Evolutionary conservation across 2,797 vertebrate genomes (phyloP).

Genomic region (Synanceia verrucosa): DNA sequence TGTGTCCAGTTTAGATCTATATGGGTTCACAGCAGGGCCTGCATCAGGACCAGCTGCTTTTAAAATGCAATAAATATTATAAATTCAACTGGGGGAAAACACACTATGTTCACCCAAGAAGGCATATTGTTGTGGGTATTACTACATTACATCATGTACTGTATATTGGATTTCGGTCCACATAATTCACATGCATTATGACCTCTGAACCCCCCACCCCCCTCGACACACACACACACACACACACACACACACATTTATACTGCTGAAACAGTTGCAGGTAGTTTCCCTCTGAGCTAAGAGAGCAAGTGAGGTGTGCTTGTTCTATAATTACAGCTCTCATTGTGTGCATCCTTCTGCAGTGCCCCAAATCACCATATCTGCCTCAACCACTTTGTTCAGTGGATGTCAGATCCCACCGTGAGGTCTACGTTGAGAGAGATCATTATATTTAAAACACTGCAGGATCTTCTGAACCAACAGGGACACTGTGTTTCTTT

Average conservation of each 20-base stretch:
- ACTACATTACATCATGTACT: not conserved
- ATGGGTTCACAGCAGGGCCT: not conserved
- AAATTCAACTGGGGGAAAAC: not conserved
- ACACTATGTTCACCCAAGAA: not conserved
- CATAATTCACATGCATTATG: not conserved
- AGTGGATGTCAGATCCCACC: slow-evolving; percentile 57
- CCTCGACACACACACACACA: not conserved
- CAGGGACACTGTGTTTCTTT: slow-evolving; percentile 40
- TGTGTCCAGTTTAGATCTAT: not conserved
- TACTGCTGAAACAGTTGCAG: slow-evolving; percentile 55
- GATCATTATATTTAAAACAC: slow-evolving; percentile 63
- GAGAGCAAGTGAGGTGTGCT: slow-evolving; percentile 40
- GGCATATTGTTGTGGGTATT: not conserved
- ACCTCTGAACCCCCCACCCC: not conserved
- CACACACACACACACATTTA: slow-evolving; percentile 10
- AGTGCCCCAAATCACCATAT: slow-evolving; percentile 41
- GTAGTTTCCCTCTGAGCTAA: slow-evolving; percentile 53
- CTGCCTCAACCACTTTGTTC: slow-evolving; percentile 67
- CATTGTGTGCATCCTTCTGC: slow-evolving; percentile 50
- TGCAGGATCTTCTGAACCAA: slow-evolving; percentile 50
- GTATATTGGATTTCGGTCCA: slow-evolving; percentile 1
- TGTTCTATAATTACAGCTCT: slow-evolving; percentile 63
- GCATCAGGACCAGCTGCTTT: not conserved
- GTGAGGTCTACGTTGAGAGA: slow-evolving; percentile 45
- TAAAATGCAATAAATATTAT: not conserved